Conservation (phyloP, 2,888 invertebrate species). For the Platerodrilus igneus region DNA sequence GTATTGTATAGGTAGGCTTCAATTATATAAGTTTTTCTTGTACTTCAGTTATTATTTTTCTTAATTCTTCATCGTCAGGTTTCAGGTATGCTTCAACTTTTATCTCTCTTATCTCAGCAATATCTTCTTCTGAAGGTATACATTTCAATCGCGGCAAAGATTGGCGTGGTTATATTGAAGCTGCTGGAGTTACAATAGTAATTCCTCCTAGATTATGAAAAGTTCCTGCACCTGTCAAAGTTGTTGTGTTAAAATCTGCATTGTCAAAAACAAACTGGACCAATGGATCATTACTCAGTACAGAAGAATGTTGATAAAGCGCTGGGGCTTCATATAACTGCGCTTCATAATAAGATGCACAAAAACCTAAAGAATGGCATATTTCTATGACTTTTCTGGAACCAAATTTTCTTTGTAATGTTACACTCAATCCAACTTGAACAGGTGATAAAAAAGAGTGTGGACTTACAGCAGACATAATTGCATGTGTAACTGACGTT, state of each 20-base stretch:
- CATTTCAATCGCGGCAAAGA: slow-evolving; percentile 12
- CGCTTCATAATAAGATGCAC: slow-evolving; percentile 8
- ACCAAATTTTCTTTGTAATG: slow-evolving; percentile 12
- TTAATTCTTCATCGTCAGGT: slow-evolving; percentile 12
- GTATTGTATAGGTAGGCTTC: slow-evolving; percentile 13
- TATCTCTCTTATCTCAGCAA: slow-evolving; percentile 13
- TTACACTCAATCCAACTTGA: slow-evolving; percentile 10
- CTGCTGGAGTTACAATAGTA: slow-evolving; percentile 1
- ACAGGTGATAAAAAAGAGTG: slow-evolving; percentile 9
- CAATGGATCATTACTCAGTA: slow-evolving; percentile 8
- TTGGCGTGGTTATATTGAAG: slow-evolving; percentile 11
- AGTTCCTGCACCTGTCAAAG: slow-evolving; percentile 5
- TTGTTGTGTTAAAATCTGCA: no score
- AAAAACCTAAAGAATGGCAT: slow-evolving; percentile 8
- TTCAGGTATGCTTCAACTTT: slow-evolving; percentile 11
- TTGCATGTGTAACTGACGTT: slow-evolving; percentile 14
- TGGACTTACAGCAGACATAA: slow-evolving; percentile 10
- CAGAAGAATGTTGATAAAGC: slow-evolving; percentile 5
- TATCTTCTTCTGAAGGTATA: slow-evolving; percentile 13
- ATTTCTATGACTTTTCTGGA: slow-evolving; percentile 10
- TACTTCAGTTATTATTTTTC: slow-evolving; percentile 10
- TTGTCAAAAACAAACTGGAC: no score
- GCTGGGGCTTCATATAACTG: no score
- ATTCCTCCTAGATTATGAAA: slow-evolving; percentile 5
- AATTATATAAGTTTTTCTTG: slow-evolving; percentile 10